phyloP scores from a whole-genome alignment of 2,113 vertebrate genomes.

The Apus apus region DNA sequence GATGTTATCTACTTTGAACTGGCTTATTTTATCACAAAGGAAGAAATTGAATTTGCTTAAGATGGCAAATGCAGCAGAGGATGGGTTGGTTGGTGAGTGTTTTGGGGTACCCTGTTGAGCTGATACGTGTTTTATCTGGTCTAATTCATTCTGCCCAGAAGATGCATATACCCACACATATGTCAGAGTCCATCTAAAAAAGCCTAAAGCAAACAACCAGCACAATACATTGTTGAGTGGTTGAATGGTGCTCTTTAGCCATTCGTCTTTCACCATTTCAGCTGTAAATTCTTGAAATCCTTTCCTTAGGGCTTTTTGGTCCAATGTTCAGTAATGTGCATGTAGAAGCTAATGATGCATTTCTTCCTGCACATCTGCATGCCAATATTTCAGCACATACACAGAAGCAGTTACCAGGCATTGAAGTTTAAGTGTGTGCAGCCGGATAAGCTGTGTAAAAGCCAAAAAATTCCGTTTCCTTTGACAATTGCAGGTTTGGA shows the following conservation, averaged over 20 bases:
- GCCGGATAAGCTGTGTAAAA: not conserved
- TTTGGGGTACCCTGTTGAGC: slow-evolving; percentile 33
- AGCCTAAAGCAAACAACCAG: not conserved
- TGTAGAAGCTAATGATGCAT: not conserved
- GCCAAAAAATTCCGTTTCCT: not conserved
- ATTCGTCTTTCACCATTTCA: not conserved
- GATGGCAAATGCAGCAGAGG: slow-evolving; percentile 47
- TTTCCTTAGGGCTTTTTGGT: not conserved
- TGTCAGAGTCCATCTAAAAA: not conserved
- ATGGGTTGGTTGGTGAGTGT: slow-evolving; percentile 35
- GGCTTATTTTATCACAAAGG: slow-evolving; percentile 61
- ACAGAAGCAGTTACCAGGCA: not conserved
- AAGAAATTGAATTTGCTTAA: slow-evolving; percentile 65
- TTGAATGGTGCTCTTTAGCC: not conserved
- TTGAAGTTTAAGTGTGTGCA: not conserved
- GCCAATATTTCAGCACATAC: not conserved
- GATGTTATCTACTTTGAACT: slow-evolving; percentile 56
- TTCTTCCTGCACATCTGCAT: not conserved
- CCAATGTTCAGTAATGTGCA: not conserved
- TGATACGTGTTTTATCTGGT: slow-evolving; percentile 44
- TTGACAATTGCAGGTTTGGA: not conserved
- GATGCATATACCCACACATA: not conserved
- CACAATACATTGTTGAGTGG: not conserved
- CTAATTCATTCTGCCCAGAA: slow-evolving; percentile 27
- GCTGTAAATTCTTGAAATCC: not conserved